Conservation (phyloP, 2,888 invertebrate species). For the Zaprionus bogoriensis region DNA sequence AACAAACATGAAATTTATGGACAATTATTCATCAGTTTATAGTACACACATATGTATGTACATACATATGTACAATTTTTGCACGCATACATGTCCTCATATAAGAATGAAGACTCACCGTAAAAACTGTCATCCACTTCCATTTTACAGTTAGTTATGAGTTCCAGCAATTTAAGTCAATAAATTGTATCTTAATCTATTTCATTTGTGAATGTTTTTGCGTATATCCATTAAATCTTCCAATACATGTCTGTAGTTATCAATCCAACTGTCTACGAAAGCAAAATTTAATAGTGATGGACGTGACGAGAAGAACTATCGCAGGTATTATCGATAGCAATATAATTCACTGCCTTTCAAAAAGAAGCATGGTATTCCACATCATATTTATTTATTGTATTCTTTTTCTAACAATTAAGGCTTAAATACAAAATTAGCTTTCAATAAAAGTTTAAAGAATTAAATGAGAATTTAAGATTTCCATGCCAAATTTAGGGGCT, state of each 20-base stretch:
- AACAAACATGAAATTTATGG: no score
- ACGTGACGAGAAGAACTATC: constrained; percentile 9
- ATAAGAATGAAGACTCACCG: constrained; percentile 36
- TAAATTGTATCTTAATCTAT: neutral
- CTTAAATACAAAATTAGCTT: no score
- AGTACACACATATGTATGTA: neutral
- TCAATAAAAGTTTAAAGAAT: no score
- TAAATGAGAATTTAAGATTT: no score
- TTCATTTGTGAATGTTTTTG: no score
- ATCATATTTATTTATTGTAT: no score
- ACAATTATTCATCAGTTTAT: neutral
- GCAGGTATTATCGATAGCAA: neutral
- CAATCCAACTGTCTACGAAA: constrained; percentile 54
- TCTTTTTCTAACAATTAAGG: no score
- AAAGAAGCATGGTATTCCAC: neutral
- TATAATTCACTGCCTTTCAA: neutral
- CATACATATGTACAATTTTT: neutral
- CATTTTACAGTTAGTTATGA: constrained; percentile 30
- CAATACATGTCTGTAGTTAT: neutral
- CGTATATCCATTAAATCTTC: no score
- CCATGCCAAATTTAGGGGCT: no score
- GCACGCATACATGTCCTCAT: constrained; percentile 4
- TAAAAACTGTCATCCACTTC: constrained; percentile 58
- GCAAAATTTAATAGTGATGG: constrained; percentile 44
- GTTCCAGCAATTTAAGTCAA: neutral